Evolutionary conservation across 2,113 vertebrate genomes (phyloP).

Genomic region (Naja naja): DNA sequence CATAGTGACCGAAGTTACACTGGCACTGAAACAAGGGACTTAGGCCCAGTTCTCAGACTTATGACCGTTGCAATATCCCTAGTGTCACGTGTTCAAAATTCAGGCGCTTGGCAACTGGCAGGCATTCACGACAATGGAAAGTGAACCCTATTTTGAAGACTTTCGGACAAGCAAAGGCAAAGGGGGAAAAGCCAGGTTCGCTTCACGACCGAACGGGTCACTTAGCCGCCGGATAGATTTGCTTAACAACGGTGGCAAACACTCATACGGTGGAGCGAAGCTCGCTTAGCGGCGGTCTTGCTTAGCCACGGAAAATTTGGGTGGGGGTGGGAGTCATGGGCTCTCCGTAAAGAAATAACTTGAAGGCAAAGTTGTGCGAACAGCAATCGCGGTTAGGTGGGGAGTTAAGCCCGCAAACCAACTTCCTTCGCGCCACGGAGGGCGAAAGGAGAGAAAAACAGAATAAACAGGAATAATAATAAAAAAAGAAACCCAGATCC

Average conservation of each 20-base stretch:
- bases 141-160: too few relatives aligned
- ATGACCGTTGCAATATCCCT: too few relatives aligned
- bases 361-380: neutral
- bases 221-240: neutral
- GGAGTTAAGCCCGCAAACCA: neutral
- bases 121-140: too few relatives aligned
- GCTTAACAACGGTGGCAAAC: neutral
- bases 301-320: neutral
- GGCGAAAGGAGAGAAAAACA: neutral
- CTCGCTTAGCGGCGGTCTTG: neutral
- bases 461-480: neutral
- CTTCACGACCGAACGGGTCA: neutral
- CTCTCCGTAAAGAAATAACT: neutral
- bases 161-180: neutral
- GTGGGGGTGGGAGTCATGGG: neutral
- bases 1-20: too few relatives aligned
- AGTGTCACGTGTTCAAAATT: neutral
- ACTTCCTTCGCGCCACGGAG: neutral
- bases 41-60: neutral
- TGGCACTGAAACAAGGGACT: too few relatives aligned
- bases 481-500: neutral
- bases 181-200: neutral
- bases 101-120: neutral
- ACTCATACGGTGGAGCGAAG: neutral
- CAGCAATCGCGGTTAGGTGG: neutral